A percentile compares a stretch with the other conserved stretches of the same genome.
These are phyloP conservation scores for Phylloscopus trochilus DNA, from an alignment of 2,113 vertebrate species.

Conservation along the genomic window DNA sequence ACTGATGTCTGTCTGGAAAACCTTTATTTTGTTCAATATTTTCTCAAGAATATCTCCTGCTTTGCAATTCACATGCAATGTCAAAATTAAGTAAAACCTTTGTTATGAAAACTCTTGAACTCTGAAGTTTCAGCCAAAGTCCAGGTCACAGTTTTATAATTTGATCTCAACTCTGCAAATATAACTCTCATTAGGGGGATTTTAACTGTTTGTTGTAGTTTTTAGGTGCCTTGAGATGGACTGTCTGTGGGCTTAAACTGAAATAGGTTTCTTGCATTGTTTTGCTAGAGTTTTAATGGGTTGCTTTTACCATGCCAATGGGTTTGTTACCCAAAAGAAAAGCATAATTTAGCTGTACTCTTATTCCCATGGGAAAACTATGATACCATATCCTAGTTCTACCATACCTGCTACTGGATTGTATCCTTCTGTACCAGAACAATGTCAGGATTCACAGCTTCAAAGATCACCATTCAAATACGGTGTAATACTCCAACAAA, in stretches of 20 bases:
- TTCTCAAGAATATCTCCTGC: neutral
- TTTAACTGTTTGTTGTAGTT: neutral
- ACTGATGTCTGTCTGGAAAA: neutral
- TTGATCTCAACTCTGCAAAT: neutral
- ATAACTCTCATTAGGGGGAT: neutral
- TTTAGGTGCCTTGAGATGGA: neutral
- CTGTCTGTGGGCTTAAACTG: fast-evolving
- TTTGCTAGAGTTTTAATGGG: neutral
- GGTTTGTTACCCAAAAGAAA: neutral
- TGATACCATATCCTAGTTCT: neutral
- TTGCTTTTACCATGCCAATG: neutral
- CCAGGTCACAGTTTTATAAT: neutral
- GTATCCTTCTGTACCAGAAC: neutral
- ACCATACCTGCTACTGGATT: neutral
- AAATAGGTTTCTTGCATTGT: neutral
- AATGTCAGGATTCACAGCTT: neutral
- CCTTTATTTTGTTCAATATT: neutral
- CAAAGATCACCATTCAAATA: neutral
- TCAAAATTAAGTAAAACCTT: neutral
- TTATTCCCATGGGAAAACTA: neutral
- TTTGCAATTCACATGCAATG: neutral
- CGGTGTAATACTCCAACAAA: neutral
- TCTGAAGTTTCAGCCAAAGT: neutral
- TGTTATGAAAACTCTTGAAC: neutral
- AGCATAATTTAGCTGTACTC: neutral